Conservation (phyloP, 2,888 invertebrate genomes). For the Nysson spinosus region DNA sequence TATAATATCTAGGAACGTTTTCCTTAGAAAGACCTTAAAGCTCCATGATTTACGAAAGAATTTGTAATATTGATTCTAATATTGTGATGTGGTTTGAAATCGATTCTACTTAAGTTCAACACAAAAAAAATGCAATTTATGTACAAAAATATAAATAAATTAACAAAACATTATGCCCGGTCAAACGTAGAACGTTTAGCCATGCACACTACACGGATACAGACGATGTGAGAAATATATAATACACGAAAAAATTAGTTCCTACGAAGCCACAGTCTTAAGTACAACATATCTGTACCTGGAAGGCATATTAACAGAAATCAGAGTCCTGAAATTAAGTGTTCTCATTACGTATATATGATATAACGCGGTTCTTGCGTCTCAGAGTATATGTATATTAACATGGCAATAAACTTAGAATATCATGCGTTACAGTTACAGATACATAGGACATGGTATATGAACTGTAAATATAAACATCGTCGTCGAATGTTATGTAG, state of each 20-base stretch:
- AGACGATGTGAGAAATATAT: conserved; percentile 59
- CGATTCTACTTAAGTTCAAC: conserved; percentile 53
- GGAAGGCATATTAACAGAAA: conserved; percentile 59
- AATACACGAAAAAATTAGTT: conserved; percentile 58
- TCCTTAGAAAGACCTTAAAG: conserved; percentile 57
- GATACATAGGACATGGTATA: conserved; percentile 66
- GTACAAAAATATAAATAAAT: conserved; percentile 69
- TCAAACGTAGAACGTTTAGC: conserved; percentile 44
- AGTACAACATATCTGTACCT: conserved; percentile 73
- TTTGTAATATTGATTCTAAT: conserved; percentile 53
- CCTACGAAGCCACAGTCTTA: conserved; percentile 70
- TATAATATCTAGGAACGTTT: conserved; percentile 60
- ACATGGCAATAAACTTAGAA: conserved; percentile 48
- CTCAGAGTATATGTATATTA: conserved; percentile 38
- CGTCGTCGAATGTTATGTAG: conserved; percentile 63
- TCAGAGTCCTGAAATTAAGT: conserved; percentile 41
- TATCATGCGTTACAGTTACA: conserved; percentile 66
- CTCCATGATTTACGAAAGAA: conserved; percentile 47
- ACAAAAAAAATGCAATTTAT: conserved; percentile 63
- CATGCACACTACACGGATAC: conserved; percentile 52
- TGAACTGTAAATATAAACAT: conserved; percentile 66
- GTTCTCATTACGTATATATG: conserved; percentile 32
- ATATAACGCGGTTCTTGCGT: conserved; percentile 26
- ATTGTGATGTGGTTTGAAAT: conserved; percentile 49
- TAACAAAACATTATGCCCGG: conserved; percentile 63